Percentiles rank a stretch among this genome's conserved stretches.
These are phyloP conservation scores for Crocuta crocuta DNA, from an alignment of 2,113 vertebrate species.

Conservation along the genomic window DNA sequence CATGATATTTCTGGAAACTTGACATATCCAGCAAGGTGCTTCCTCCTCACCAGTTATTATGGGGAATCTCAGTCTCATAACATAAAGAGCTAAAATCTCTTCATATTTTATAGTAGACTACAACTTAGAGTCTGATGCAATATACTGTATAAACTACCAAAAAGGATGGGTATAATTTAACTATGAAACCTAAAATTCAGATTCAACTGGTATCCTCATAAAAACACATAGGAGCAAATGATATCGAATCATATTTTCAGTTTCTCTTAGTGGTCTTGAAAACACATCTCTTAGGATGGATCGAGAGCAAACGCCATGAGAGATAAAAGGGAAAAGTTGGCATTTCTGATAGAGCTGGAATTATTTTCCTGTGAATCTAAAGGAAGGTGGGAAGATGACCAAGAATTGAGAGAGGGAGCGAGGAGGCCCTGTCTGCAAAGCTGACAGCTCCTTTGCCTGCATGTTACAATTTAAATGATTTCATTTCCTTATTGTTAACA, in stretches of 20 bases:
- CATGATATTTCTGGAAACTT: not conserved
- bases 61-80: not conserved
- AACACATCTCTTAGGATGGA: not conserved
- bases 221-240: not conserved
- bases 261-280: not conserved
- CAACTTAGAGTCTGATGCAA: not conserved
- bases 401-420: not conserved
- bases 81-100: slow-evolving; percentile 13
- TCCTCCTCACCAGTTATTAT: not conserved
- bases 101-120: not conserved
- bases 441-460: not conserved
- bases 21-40: not conserved
- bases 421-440: not conserved
- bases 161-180: not conserved
- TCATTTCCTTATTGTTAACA: not conserved
- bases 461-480: slow-evolving; percentile 11
- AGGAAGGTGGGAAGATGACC: not conserved
- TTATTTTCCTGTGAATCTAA: not conserved
- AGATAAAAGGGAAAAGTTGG: slow-evolving; percentile 10
- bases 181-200: slow-evolving; percentile 20
- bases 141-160: not conserved
- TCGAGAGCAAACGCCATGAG: not conserved
- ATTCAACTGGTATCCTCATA: not conserved
- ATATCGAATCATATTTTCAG: not conserved
- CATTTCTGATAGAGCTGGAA: not conserved